phyloP scores from a whole-genome alignment of 1,140 invertebrate genomes.

The Euschistus heros region DNA sequence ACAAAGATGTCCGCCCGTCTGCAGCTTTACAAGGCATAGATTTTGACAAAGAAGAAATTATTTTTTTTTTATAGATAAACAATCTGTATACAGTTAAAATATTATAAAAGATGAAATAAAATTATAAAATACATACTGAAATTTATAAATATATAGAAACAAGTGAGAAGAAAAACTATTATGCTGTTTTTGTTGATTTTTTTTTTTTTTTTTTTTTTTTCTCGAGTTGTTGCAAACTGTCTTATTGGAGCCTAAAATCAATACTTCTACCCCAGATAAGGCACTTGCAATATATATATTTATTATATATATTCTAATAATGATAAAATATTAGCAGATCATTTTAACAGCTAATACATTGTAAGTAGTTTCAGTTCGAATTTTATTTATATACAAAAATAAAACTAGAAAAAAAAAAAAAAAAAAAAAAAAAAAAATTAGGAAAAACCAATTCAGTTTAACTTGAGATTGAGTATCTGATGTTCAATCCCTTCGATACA shows the following conservation, averaged over 20 bases:
- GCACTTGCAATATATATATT: slow-evolving; percentile 24
- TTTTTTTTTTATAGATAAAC: slow-evolving; percentile 2
- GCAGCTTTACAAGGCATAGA: slow-evolving; percentile 25
- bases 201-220: slow-evolving; percentile 15
- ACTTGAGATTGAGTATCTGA: neutral
- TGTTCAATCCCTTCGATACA: slow-evolving; percentile 1
- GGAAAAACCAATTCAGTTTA: neutral
- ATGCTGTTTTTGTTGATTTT: neutral
- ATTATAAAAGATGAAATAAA: slow-evolving; percentile 12
- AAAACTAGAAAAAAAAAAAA: neutral
- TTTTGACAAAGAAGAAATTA: slow-evolving; percentile 21
- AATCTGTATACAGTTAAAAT: slow-evolving; percentile 9
- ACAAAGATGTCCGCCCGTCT: slow-evolving; percentile 23
- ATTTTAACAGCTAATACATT: slow-evolving; percentile 11
- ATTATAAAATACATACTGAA: slow-evolving; percentile 10
- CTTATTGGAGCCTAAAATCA: slow-evolving; percentile 26
- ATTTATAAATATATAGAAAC: slow-evolving; percentile 8
- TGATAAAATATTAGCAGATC: slow-evolving; percentile 8
- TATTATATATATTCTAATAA: slow-evolving; percentile 5
- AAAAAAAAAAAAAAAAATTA: neutral
- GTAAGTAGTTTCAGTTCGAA: slow-evolving; percentile 16
- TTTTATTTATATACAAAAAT: slow-evolving; percentile 13
- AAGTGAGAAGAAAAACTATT: neutral
- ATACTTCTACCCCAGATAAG: slow-evolving; percentile 25
- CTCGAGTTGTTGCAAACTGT: slow-evolving; percentile 23